Evolutionary conservation across 2,113 vertebrate species (phyloP).

Genomic region (Stigmatopora nigra): DNA sequence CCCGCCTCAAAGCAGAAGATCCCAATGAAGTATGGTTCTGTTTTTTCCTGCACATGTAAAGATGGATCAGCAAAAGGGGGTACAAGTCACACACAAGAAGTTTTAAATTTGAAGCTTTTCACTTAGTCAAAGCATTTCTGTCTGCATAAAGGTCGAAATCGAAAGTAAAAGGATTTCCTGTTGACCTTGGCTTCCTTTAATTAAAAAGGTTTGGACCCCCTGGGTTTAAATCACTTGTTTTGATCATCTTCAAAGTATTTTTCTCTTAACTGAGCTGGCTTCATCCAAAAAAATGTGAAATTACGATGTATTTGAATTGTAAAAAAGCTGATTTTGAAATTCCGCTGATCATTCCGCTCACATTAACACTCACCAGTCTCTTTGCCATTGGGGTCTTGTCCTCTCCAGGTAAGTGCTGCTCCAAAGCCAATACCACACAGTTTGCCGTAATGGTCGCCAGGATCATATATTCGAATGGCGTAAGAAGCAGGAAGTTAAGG

Average conservation of each 20-base stretch:
- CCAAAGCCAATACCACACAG: conserved; percentile 92
- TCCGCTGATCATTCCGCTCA: not conserved
- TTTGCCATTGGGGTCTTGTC: conserved; percentile 98
- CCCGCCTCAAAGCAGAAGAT: conserved; percentile 98
- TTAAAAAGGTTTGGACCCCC: no score
- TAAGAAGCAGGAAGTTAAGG: conserved; percentile 77
- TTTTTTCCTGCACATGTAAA: conserved; percentile 80
- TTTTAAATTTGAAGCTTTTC: no score
- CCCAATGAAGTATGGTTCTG: conserved; percentile 96
- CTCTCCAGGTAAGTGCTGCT: conserved; percentile 93
- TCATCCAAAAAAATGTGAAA: no score
- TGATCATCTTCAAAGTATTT: no score
- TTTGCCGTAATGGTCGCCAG: conserved; percentile 97
- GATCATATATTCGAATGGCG: conserved; percentile 99
- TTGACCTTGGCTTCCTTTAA: no score
- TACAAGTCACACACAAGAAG: not conserved
- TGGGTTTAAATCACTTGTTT: no score
- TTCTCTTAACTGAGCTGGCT: no score
- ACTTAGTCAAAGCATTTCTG: no score
- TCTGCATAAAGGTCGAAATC: no score
- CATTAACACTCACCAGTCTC: conserved; percentile 80
- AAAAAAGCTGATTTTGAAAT: not conserved
- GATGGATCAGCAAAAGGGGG: conserved; percentile 3
- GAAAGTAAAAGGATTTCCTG: no score
- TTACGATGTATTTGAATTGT: not conserved